Evolutionary conservation across 2,113 vertebrate species (phyloP), one percentile per base, ranked within the genome.

Genomic region (Corydoras maculifer): DNA sequence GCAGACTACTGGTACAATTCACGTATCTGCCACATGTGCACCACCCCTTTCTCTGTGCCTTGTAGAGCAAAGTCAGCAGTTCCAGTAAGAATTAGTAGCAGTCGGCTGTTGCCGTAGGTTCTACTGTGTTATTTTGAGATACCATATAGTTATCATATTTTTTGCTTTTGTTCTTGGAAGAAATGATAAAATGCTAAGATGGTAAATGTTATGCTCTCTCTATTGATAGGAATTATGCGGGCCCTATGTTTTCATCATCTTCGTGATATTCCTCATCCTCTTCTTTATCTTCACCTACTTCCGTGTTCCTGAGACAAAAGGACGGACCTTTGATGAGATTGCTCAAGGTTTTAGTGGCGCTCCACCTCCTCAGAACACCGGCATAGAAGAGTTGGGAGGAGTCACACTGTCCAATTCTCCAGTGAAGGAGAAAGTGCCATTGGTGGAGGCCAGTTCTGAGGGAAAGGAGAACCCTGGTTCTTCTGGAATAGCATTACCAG

Each of bases 311-410:
- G 97, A 98, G 89, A 98, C 97, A 11, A 93, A 83, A 74, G 96
- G 96, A 18, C 92, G 94, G 82, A 98, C 94, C 79, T 98, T 98
- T 30, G 96, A 99, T 25, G 94, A 99, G 32, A 98, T 99, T 51
- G 78, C 94, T 3, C 88, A 83, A 6, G 58, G 77, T 59, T 98
- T 98, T 73, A 31, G 84, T 0, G 3, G 80, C 3, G 8, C 13
- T 13, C 58, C 55, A 0, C 76, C 84, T 13, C 60, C 78, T 3
- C 0, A 62, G 10, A 55, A 77, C 76, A 53, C 79, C 0, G 63
- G 77, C 0, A 1, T n/a, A 0, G 78, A 82, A 31, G 81, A 81
- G 2, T 64, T 81, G 1, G 84, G 81, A 29, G 65, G 31, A 5
- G 62, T 3, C 0, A 62, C 67, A 0, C 76, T 51, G 0, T 77